Base-by-base conservation (phyloP, 2,797 vertebrate genomes). In the Cuniculus paca region DNA sequence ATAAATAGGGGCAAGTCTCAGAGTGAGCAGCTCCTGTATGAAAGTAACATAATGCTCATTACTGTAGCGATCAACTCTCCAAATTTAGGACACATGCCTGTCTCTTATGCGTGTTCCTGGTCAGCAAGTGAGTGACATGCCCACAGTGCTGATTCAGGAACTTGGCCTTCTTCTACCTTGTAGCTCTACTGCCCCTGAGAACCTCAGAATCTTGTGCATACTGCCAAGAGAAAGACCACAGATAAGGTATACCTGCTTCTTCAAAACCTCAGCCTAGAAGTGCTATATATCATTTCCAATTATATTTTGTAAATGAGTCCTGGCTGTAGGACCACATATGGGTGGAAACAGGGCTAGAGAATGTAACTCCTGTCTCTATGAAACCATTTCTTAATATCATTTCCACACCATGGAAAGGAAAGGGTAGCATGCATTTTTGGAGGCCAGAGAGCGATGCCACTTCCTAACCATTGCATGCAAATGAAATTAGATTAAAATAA, bases 401-500 rank as follows among this genome's bases (percentile, higher is more conserved):
- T 9, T 86, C 54, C 8, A 87, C 56, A 45, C 9, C 48, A 28
- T 22, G 4, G 86, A 95, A 92, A 72, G 5, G 86, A 95, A 92
- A 72, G 36, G 6, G 36, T 24, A 48, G 39, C 31, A 56, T 56
- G 14, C 74, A 24, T 28, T 83, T 86, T 74, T 88, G 77, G 75
- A 84, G 61, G 65, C n/a, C 92, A 94, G 82, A 20, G 63, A 93
- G 91, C 28, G 26, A 19, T 78, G 34, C 39, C 52, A 52, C 74
- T 88, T 70, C 56, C 45, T 77, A 63, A 50, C 48, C 31, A 82
- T 42, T 77, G n/a, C 8, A 16, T 60, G 68, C 36, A 61, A 65
- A 28, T 85, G 24, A 95, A 92, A 79, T 81, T 39, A 61, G 19
- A 16, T 78, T 80, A 88, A 90, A 96, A 84, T 54, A 81, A 93